Conservation (phyloP, 2,113 vertebrate species). For the Chaetodon auriga region DNA sequence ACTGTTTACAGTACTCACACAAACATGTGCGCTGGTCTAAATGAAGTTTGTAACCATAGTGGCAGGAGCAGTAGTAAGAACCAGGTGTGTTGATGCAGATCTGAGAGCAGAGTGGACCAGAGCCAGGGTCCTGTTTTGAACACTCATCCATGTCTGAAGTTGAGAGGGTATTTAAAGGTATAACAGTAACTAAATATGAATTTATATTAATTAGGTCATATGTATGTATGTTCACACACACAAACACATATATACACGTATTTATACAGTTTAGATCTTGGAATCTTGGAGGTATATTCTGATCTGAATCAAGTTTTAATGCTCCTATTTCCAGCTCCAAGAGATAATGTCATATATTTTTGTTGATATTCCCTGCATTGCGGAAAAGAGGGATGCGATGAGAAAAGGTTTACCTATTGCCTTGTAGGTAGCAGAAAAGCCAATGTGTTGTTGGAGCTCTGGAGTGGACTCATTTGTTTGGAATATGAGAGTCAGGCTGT, state of each 20-base stretch:
- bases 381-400: no score
- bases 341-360: no score
- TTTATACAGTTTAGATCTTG: no score
- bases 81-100: conserved; percentile 90
- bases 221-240: no score
- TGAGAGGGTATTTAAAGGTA: background rate
- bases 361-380: no score
- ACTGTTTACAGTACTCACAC: conserved; percentile 75
- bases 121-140: conserved; percentile 40
- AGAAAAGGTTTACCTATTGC: conserved; percentile 82
- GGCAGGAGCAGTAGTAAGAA: conserved; percentile 90
- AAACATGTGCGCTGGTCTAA: conserved; percentile 84
- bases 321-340: no score
- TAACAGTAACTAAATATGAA: background rate
- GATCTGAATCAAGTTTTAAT: no score
- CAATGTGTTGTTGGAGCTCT: conserved; percentile 75
- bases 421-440: conserved; percentile 88
- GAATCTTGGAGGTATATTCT: no score
- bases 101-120: conserved; percentile 84
- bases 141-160: conserved; percentile 69
- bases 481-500: conserved; percentile 85
- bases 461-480: conserved; percentile 87
- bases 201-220: no score
- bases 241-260: no score
- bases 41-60: conserved; percentile 85